Base-by-base conservation (phyloP, 2,797 vertebrate genomes). In the Pampus argenteus region DNA sequence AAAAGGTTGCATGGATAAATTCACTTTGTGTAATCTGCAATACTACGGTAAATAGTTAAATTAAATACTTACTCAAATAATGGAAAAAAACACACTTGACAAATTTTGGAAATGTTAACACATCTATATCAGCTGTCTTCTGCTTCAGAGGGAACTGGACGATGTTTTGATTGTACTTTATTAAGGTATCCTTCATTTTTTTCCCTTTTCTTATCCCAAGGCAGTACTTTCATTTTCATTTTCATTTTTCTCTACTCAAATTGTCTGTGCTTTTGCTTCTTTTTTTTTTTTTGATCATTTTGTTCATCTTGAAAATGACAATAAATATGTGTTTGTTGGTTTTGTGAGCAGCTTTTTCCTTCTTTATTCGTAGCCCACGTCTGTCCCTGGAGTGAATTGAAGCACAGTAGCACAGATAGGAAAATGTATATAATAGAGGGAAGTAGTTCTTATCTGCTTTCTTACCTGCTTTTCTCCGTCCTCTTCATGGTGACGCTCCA, bases 401-500 rank as follows among this genome's bases (percentile, higher is more conserved):
- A 47, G 76, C 45, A 4, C 45, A 4, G 29, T 22, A 20, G 11
- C 2, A 58, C 59, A 48, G 66, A 73, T 58, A 63, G 72, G 29
- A 63, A 55, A 52, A n/a, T 74, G 63, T 74, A 40, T 49, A 49
- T 65, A 56, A 82, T 67, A 34, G 34, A 77, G 62, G 62, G 40
- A 57, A 62, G 42, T 55, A 58, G 63, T 28, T 60, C 38, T 84
- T 80, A 58, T 79, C 60, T 68, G 54, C 65, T 72, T 70, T 73
- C 71, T 60, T 54, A 54, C 15, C 38, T 59, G 20, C 45, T 56
- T 70, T 65, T 66, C 64, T 71, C 52, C 55, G 10, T 63, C 59
- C 65, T 80, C 47, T 62, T 74, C 47, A 57, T 47, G 68, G 60
- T 34, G 40, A 61, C 20, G 38, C 70, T 63, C 78, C 62, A 66